A percentile compares a stretch with the other conserved stretches of the same genome.
Evolutionary conservation across 1,140 invertebrate genomes (phyloP).

Genomic region (Aplysia californica): DNA sequence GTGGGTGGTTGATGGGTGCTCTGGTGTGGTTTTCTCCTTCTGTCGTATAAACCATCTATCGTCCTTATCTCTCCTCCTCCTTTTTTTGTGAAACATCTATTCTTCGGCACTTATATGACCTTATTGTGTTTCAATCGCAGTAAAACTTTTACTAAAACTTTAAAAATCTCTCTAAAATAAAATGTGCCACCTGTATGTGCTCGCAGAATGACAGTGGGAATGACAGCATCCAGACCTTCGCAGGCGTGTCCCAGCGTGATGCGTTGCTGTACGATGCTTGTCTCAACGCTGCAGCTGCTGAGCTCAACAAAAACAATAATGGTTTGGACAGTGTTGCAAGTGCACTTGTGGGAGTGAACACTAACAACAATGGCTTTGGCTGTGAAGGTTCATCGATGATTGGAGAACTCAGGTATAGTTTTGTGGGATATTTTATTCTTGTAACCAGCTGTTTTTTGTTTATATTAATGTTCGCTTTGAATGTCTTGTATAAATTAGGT

Average conservation of each 20-base stretch:
- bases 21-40: too few relatives aligned
- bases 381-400: constrained; percentile 20
- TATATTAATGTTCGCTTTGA: background rate
- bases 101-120: too few relatives aligned
- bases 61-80: too few relatives aligned
- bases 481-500: background rate
- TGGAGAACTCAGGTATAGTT: constrained; percentile 30
- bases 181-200: background rate
- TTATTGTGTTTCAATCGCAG: background rate
- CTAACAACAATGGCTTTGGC: constrained; percentile 15
- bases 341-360: constrained; percentile 4
- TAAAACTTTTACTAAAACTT: background rate
- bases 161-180: too few relatives aligned
- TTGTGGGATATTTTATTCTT: background rate
- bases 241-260: constrained; percentile 4
- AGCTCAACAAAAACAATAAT: constrained; percentile 34
- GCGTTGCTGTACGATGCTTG: background rate
- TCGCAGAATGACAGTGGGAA: constrained; percentile 36
- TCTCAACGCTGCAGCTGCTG: constrained; percentile 4
- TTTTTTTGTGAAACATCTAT: too few relatives aligned
- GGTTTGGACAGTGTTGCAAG: background rate
- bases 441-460: background rate
- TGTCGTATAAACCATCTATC: too few relatives aligned
- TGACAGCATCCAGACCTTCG: constrained; percentile 38
- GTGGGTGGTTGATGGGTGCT: too few relatives aligned